A percentile compares a stretch with the other conserved stretches of the same genome.
These are phyloP conservation scores for Drosophila malerkotliana DNA, from an alignment of 1,140 invertebrate species.

Conservation along the genomic window DNA sequence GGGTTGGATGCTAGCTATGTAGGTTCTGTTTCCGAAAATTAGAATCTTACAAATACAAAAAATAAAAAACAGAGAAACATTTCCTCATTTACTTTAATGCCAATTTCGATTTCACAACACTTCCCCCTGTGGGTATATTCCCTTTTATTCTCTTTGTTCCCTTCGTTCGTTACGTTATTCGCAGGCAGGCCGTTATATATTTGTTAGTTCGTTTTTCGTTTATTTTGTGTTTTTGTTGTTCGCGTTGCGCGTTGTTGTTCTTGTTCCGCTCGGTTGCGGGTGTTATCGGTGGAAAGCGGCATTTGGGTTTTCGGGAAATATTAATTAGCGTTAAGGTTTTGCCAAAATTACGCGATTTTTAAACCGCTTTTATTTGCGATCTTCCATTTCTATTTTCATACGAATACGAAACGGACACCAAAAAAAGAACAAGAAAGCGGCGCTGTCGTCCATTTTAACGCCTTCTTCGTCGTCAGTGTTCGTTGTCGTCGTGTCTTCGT, in stretches of 20 bases:
- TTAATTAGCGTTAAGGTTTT: neutral
- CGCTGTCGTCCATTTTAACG: conserved; percentile 36
- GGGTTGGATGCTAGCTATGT: too few relatives aligned
- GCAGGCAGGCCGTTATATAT: conserved; percentile 2
- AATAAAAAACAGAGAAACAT: neutral
- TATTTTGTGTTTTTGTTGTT: neutral
- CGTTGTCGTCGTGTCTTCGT: conserved; percentile 46
- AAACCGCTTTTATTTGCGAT: neutral
- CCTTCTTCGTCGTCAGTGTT: conserved; percentile 40
- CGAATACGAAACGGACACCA: neutral
- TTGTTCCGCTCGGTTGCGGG: neutral
- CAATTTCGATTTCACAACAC: neutral
- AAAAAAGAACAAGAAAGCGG: conserved; percentile 16
- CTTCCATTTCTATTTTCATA: conserved; percentile 3
- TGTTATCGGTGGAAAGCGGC: neutral
- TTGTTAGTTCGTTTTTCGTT: neutral
- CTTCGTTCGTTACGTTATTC: conserved; percentile 18
- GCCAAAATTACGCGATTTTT: neutral
- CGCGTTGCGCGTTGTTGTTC: neutral
- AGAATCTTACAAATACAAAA: neutral
- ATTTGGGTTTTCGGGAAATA: neutral
- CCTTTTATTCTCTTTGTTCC: conserved; percentile 16
- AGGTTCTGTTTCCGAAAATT: neutral
- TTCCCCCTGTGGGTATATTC: neutral
- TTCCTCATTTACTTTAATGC: conserved; percentile 5